Percentiles rank a stretch among this genome's conserved stretches.
Conservation (phyloP, 1,140 invertebrate species). For the Conus betulinus region DNA sequence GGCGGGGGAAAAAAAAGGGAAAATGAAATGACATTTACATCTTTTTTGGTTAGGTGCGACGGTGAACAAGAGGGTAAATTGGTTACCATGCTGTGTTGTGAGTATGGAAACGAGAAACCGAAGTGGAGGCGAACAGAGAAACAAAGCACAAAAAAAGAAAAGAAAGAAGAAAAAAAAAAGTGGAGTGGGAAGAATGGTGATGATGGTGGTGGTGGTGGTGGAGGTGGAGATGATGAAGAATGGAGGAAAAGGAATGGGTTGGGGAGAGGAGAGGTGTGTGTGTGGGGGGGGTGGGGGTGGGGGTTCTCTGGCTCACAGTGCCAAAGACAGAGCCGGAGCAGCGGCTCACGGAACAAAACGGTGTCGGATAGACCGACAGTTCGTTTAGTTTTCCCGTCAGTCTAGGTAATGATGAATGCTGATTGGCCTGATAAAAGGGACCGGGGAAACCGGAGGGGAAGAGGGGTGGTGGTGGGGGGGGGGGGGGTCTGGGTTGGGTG, state of each 20-base stretch:
- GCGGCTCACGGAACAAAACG: background rate
- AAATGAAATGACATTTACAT: slow-evolving; percentile 12
- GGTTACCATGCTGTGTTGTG: background rate
- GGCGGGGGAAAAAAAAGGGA: background rate
- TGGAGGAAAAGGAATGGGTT: background rate
- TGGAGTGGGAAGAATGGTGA: background rate
- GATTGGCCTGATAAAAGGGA: slow-evolving; percentile 13
- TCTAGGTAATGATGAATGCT: slow-evolving; percentile 19
- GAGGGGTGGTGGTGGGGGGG: background rate
- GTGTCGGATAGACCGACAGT: slow-evolving; percentile 9
- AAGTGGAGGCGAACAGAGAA: background rate
- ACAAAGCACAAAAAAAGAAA: background rate
- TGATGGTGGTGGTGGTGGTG: too few relatives aligned
- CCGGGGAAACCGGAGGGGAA: background rate
- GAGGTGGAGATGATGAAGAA: background rate
- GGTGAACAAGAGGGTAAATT: background rate
- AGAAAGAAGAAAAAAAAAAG: background rate
- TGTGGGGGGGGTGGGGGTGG: background rate
- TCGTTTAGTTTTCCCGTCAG: slow-evolving; percentile 26
- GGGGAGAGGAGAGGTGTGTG: background rate
- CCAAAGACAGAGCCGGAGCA: background rate
- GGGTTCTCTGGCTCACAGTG: background rate
- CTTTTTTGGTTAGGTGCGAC: slow-evolving; percentile 4
- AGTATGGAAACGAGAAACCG: background rate
- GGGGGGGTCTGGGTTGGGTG: background rate